Evolutionary conservation across 2,888 invertebrate genomes (phyloP), one percentile per base, ranked within the genome.

Genomic region (Imbricaverruca yamaguchii): DNA sequence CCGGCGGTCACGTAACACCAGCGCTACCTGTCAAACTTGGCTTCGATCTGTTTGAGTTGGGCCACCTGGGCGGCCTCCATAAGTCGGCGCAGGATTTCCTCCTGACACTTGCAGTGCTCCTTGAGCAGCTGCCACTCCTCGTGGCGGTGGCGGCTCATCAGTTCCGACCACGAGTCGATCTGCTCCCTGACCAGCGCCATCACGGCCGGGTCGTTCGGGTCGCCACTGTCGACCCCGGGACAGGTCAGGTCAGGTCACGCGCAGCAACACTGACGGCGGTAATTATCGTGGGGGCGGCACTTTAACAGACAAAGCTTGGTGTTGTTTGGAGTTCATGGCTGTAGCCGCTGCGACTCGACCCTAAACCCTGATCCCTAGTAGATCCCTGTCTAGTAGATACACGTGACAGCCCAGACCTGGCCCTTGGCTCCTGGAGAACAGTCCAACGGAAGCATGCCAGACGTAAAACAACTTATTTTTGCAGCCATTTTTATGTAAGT

Each of bases 91-190:
- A 94, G 89, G 85, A 91, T 85, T 85, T 91, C 88, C 83, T 89
- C 88, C 82, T 89, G 89, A 81, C 88, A 88, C 80, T 88, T 86
- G 79, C 90, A 88, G 89, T 92, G 90, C 90, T 83, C 92, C 90
- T 88, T 96, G 92, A 89, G 86, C 85, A 91, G 84, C 84, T 90
- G 90, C 89, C 91, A 91, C 85, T 98, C 97, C 86, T 96, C 93
- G 91, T 91, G 83, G 12, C 94, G 91, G 85, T 95, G 97, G 69
- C 92, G 90, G 83, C 93, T 92, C 85, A 94, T 93, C 90, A 98
- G 91, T 85, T 94, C 94, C 82, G 95, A 94, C 98, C 98, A 99
- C 85, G 98, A 96, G 21, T 91, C 89, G 11, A 97, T 96, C 89
- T 99, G 98, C 84, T 96, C 96, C 67, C 92, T 91, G 57, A 99